Percentiles rank a stretch among this genome's conserved stretches.
phyloP scores from a whole-genome alignment of 1,140 invertebrate species.

The Chelonus insularis region DNA sequence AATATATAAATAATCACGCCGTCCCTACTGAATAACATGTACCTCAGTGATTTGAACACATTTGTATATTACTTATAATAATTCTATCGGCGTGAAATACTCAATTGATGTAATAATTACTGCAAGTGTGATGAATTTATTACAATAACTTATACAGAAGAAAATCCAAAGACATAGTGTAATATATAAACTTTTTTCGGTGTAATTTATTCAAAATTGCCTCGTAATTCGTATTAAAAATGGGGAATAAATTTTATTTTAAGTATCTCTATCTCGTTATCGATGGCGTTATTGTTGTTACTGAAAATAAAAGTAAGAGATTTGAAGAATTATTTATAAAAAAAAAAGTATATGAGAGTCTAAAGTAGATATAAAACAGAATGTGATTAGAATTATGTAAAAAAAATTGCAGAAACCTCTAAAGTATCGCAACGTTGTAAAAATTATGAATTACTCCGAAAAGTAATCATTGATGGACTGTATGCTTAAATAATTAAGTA shows the following conservation, averaged over 20 bases:
- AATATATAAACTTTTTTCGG: background rate
- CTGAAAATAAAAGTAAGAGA: constrained; percentile 13
- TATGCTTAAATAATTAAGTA: background rate
- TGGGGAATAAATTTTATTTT: background rate
- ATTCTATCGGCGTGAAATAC: constrained; percentile 28
- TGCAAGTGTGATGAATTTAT: constrained; percentile 23
- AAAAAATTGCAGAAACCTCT: no score
- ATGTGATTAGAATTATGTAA: no score
- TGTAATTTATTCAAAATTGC: background rate
- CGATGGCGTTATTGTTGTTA: constrained; percentile 27
- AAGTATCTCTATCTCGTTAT: constrained; percentile 22
- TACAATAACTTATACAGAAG: constrained; percentile 15
- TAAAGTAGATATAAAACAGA: constrained; percentile 5
- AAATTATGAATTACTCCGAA: no score
- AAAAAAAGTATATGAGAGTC: background rate
- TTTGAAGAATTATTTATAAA: constrained; percentile 19
- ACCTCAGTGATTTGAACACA: constrained; percentile 30
- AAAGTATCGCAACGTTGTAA: no score
- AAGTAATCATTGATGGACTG: background rate
- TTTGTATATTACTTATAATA: constrained; percentile 25
- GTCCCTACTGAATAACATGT: constrained; percentile 20
- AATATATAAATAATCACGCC: background rate
- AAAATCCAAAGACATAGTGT: no score
- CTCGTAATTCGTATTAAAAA: constrained; percentile 2
- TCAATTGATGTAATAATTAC: background rate